These are phyloP conservation scores for Anthopleura xanthogrammica DNA, from an alignment of 92 coral and sea anemone genomes.

Conservation along the genomic window DNA sequence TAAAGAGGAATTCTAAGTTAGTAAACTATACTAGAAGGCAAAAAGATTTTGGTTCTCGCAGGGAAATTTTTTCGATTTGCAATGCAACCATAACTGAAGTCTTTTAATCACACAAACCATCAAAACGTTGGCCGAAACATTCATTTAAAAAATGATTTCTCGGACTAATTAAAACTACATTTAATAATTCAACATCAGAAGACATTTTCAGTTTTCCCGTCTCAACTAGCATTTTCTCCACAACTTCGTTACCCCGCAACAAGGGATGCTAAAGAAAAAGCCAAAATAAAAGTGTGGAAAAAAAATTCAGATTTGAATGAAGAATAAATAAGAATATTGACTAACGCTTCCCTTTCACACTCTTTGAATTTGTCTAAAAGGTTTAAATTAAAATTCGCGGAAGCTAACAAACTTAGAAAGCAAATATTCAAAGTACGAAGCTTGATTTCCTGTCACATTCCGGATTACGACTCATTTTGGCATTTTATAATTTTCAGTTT, in stretches of 20 bases:
- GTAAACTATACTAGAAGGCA: neutral
- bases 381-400: neutral
- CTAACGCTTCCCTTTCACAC: neutral
- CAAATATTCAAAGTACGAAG: neutral
- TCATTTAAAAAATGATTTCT: neutral
- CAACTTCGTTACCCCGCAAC: neutral
- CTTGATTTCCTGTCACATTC: neutral
- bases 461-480: neutral
- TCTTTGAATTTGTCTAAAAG: neutral
- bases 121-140: neutral
- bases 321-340: neutral
- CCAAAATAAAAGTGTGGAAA: neutral
- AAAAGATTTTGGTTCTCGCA: neutral
- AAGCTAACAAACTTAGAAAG: neutral
- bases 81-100: neutral
- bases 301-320: neutral
- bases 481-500: neutral
- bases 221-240: neutral
- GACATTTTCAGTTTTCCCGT: neutral
- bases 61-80: neutral
- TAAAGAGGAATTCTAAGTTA: neutral
- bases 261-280: neutral
- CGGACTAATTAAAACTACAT: neutral
- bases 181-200: neutral
- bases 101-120: neutral